Evolutionary conservation across 1,140 invertebrate genomes (phyloP).

Genomic region (Phymorhynchus buccinoides): DNA sequence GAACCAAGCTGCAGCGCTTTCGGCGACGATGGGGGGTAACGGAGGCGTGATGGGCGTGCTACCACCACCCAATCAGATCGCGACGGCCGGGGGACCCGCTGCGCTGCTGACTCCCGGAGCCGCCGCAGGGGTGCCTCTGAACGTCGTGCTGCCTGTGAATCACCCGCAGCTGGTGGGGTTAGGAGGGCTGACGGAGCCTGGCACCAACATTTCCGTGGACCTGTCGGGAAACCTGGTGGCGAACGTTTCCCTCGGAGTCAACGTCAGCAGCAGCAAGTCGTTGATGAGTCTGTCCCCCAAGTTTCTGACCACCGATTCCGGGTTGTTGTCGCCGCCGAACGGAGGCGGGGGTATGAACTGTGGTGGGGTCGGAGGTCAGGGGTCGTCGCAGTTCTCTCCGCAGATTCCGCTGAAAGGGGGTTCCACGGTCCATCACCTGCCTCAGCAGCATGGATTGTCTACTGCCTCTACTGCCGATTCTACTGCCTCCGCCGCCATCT

Average conservation of each 20-base stretch:
- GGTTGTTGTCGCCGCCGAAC: neutral
- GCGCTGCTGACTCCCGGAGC: constrained; percentile 6
- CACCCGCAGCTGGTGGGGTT: constrained; percentile 34
- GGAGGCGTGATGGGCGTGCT: constrained; percentile 18
- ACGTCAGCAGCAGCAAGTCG: constrained; percentile 11
- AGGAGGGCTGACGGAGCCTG: constrained; percentile 11
- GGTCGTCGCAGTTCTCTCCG: neutral
- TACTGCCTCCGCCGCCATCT: neutral
- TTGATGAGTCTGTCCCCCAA: constrained; percentile 24
- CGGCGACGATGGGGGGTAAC: neutral
- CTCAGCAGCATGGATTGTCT: no score
- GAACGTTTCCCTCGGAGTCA: constrained; percentile 7
- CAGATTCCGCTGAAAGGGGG: constrained; percentile 1
- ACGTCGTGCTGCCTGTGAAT: constrained; percentile 40
- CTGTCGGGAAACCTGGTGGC: constrained; percentile 33
- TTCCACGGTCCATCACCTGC: constrained; percentile 29
- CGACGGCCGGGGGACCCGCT: neutral
- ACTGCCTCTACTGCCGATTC: no score
- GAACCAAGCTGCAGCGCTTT: constrained; percentile 18
- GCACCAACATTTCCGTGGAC: constrained; percentile 29
- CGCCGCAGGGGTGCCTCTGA: constrained; percentile 38
- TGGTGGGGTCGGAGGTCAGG: neutral
- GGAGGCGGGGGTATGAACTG: neutral
- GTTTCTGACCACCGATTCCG: constrained; percentile 22
- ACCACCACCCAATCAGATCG: neutral